Conservation (phyloP, 2,888 invertebrate genomes). For the Metellina segmentata region DNA sequence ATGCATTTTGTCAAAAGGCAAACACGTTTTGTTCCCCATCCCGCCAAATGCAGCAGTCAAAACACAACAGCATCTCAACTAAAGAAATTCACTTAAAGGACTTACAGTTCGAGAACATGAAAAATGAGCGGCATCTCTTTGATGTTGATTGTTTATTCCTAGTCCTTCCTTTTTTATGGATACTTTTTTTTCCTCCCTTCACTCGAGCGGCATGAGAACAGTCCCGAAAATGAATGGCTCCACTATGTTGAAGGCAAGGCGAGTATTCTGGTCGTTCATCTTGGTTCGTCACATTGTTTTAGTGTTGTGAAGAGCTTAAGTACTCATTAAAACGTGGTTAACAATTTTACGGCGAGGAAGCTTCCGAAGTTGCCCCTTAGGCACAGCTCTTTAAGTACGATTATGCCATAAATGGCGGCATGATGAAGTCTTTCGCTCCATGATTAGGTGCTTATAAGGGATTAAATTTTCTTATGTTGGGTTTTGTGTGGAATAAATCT, state of each 20-base stretch:
- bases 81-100: conserved; percentile 4
- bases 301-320: conserved; percentile 6
- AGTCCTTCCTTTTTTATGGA: not conserved
- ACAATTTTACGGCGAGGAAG: conserved; percentile 22
- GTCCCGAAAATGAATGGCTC: conserved; percentile 29
- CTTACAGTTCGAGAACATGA: not conserved
- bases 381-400: not conserved
- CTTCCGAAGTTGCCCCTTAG: not conserved
- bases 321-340: conserved; percentile 44
- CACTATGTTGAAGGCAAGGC: not conserved
- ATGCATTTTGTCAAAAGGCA: too few relatives aligned
- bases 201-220: not conserved
- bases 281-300: conserved; percentile 47
- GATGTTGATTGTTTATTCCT: conserved; percentile 48
- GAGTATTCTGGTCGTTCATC: not conserved
- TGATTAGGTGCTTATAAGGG: too few relatives aligned
- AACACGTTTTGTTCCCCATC: too few relatives aligned
- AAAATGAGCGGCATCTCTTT: conserved; percentile 38
- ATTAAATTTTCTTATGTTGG: too few relatives aligned
- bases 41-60: not conserved
- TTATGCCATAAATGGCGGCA: not conserved
- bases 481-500: too few relatives aligned
- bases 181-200: not conserved
- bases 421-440: not conserved
- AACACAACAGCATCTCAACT: not conserved